These are phyloP conservation scores for Druon quercuslanigerum DNA, from an alignment of 1,140 invertebrate genomes.

Conservation along the genomic window DNA sequence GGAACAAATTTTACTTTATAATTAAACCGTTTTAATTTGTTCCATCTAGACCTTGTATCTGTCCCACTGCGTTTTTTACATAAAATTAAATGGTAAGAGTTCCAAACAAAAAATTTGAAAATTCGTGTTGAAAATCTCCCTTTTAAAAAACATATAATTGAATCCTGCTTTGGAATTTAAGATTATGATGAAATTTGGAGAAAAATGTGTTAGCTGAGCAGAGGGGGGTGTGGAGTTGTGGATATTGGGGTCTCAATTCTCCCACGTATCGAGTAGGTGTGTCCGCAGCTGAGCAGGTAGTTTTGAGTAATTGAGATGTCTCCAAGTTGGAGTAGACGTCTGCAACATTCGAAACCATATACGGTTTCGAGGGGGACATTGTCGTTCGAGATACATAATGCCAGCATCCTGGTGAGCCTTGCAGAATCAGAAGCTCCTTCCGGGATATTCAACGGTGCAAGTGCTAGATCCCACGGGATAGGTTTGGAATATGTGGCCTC, in stretches of 20 bases:
- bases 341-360: conserved; percentile 45
- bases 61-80: too few relatives aligned
- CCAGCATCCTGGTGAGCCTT: conserved; percentile 32
- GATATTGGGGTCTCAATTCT: conserved; percentile 43
- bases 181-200: background rate
- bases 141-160: too few relatives aligned
- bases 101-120: too few relatives aligned
- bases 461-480: conserved; percentile 40
- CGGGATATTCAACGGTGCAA: conserved; percentile 53
- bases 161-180: background rate
- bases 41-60: too few relatives aligned
- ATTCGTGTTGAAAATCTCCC: too few relatives aligned
- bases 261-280: conserved; percentile 35
- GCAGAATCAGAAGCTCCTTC: conserved; percentile 45
- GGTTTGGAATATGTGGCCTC: conserved; percentile 3
- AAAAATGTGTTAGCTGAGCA: background rate
- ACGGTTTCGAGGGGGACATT: conserved; percentile 33
- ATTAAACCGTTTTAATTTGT: too few relatives aligned
- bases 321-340: conserved; percentile 38
- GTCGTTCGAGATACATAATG: conserved; percentile 35
- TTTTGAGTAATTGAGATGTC: conserved; percentile 63
- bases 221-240: background rate
- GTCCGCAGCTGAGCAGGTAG: conserved; percentile 50
- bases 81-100: too few relatives aligned
- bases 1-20: too few relatives aligned